Percentiles rank a stretch among this genome's conserved stretches.
Evolutionary conservation across 2,113 vertebrate genomes (phyloP).

Genomic region (Plecotus auritus): DNA sequence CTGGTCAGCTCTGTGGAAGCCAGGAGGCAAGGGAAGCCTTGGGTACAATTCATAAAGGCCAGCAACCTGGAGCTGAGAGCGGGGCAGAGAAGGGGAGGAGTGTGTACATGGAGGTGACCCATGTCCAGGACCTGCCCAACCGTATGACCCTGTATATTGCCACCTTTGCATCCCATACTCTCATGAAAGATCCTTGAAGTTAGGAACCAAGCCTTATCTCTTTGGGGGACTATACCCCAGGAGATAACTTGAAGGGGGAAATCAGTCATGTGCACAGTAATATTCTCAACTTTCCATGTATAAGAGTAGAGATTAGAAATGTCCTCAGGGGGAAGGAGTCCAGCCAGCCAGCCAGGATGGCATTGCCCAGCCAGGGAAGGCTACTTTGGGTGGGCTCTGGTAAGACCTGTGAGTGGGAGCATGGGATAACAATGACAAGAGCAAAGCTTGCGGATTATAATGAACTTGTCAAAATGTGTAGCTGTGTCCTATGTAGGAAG

Average conservation of each 20-base stretch:
- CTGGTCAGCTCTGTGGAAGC: not conserved
- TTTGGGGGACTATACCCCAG: not conserved
- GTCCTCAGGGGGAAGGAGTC: not conserved
- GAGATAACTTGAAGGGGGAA: not conserved
- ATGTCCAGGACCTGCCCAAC: too few relatives aligned
- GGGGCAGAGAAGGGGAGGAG: not conserved
- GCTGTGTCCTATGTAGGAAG: not conserved
- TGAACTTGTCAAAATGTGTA: not conserved
- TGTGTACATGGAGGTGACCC: not conserved
- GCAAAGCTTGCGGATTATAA: not conserved
- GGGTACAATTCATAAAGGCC: not conserved
- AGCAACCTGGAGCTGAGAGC: not conserved
- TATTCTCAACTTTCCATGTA: not conserved
- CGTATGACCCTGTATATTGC: too few relatives aligned
- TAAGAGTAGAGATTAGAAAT: not conserved
- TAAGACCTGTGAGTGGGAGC: not conserved
- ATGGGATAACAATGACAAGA: not conserved
- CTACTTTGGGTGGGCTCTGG: not conserved
- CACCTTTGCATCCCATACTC: not conserved
- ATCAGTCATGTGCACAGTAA: not conserved
- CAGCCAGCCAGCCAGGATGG: not conserved
- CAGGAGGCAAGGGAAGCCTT: not conserved
- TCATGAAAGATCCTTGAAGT: not conserved
- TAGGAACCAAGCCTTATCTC: not conserved
- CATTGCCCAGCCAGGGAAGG: not conserved